Conservation (phyloP, 1,140 invertebrate species). For the Heliconius hewitsoni region DNA sequence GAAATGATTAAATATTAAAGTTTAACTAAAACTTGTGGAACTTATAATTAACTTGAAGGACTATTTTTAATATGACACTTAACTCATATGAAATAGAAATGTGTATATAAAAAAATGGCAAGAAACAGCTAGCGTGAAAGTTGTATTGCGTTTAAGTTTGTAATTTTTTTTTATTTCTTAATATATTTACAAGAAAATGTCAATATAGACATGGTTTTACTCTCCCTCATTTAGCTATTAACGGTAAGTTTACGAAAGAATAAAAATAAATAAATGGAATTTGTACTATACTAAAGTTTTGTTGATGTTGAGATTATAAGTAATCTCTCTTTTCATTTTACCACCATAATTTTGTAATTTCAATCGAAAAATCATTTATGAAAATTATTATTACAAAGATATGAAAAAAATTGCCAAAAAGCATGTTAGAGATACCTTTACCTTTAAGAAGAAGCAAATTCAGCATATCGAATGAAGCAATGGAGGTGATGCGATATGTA, state of each 20-base stretch:
- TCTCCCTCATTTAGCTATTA: not conserved
- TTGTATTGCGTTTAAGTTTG: not conserved
- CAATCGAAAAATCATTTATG: too few relatives aligned
- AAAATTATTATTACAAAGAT: not conserved
- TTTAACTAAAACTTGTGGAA: not conserved
- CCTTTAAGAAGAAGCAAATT: not conserved
- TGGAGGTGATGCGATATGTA: constrained; percentile 64
- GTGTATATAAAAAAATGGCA: not conserved
- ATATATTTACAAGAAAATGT: not conserved
- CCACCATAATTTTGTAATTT: too few relatives aligned
- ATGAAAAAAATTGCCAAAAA: not conserved
- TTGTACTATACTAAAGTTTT: not conserved
- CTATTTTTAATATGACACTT: not conserved
- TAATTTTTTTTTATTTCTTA: not conserved
- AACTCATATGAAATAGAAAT: not conserved
- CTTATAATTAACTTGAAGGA: not conserved
- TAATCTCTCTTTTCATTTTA: too few relatives aligned
- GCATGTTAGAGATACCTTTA: not conserved
- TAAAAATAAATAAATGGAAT: not conserved
- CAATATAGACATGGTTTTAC: constrained; percentile 4
- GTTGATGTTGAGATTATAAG: too few relatives aligned
- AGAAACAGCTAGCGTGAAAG: not conserved
- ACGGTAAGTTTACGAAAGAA: not conserved
- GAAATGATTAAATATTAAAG: not conserved
- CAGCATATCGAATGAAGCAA: not conserved